Conservation (phyloP, 1,140 invertebrate species). For the Neuroterus valhalla region DNA sequence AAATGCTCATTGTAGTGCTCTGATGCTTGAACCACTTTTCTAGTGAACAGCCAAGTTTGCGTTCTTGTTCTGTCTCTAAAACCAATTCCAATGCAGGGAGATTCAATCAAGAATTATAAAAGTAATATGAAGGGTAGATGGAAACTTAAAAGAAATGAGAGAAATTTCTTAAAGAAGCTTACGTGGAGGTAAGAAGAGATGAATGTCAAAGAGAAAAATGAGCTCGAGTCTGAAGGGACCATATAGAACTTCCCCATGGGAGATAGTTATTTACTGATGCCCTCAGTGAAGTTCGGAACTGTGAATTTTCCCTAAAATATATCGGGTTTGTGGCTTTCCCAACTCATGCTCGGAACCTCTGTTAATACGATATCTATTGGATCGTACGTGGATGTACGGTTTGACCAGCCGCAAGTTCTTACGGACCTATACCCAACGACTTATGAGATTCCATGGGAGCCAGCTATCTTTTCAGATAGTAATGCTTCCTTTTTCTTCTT, state of each 20-base stretch:
- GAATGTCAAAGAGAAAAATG: too few relatives aligned
- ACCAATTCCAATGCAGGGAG: too few relatives aligned
- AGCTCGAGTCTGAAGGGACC: too few relatives aligned
- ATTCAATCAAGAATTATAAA: too few relatives aligned
- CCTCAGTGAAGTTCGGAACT: neutral
- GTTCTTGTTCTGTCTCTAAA: neutral
- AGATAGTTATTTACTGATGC: neutral
- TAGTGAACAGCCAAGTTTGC: neutral
- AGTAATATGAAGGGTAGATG: too few relatives aligned
- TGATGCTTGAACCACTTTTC: neutral
- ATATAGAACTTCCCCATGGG: too few relatives aligned
- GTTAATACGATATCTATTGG: constrained; percentile 18
- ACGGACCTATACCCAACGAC: constrained; percentile 40
- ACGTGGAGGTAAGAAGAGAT: too few relatives aligned
- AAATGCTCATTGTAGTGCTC: neutral
- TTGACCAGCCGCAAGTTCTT: constrained; percentile 44
- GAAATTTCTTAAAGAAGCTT: too few relatives aligned
- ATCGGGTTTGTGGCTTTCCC: neutral
- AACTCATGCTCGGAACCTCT: constrained; percentile 1
- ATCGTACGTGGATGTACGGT: neutral
- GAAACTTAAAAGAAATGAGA: too few relatives aligned
- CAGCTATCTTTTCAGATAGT: constrained; percentile 51
- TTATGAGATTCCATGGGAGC: constrained; percentile 54
- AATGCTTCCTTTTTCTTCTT: constrained; percentile 49
- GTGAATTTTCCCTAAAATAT: constrained; percentile 19